Percentiles rank a stretch among this genome's conserved stretches.
Conservation (phyloP, 2,113 vertebrate species). For the Micronycteris hirsuta region DNA sequence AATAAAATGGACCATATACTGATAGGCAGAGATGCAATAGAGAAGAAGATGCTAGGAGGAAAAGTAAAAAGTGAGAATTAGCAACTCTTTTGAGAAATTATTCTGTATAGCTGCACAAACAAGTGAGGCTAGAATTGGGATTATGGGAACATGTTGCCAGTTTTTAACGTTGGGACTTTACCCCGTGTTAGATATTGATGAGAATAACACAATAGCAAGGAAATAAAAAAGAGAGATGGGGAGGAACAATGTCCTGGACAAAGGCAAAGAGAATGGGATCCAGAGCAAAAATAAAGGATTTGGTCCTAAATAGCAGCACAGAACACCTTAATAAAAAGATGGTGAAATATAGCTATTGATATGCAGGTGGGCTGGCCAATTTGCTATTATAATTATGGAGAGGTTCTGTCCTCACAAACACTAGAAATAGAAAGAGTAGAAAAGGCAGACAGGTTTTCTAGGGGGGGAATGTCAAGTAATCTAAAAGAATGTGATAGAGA, state of each 20-base stretch:
- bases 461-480: not conserved
- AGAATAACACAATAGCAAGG: not conserved
- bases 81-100: not conserved
- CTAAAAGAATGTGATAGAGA: not conserved
- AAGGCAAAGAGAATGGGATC: not conserved
- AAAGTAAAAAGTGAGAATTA: not conserved
- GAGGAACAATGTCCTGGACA: not conserved
- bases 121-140: not conserved
- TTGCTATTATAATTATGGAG: not conserved
- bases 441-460: not conserved
- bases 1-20: not conserved
- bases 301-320: not conserved
- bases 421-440: too few species aligned
- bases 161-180: not conserved
- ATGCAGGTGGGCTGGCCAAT: not conserved
- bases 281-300: not conserved
- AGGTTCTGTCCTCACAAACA: not conserved
- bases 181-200: not conserved
- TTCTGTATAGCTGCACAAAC: not conserved
- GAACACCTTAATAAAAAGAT: not conserved
- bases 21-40: not conserved
- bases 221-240: not conserved
- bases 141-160: not conserved
- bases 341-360: not conserved
- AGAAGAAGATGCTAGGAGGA: not conserved